These are phyloP conservation scores for Rostratula benghalensis DNA, from an alignment of 2,113 vertebrate species.

Conservation along the genomic window DNA sequence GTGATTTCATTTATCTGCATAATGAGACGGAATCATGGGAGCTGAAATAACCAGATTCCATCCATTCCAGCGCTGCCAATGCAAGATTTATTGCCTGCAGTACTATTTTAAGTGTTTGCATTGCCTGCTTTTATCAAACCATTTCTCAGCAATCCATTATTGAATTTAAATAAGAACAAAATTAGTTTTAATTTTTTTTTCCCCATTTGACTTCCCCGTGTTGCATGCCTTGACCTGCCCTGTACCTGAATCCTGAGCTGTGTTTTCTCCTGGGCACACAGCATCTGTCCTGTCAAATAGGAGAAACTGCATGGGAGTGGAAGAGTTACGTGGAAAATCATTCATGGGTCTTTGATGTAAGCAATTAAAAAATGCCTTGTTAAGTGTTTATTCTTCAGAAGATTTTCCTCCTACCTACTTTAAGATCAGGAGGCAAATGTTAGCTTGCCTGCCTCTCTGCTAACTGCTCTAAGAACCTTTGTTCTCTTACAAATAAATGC, in stretches of 20 bases:
- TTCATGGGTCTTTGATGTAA: background rate
- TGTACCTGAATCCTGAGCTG: background rate
- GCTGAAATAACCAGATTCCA: background rate
- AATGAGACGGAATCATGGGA: background rate
- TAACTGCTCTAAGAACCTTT: background rate
- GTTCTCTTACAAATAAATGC: background rate
- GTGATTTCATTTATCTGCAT: background rate
- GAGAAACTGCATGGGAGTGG: background rate
- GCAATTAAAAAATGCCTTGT: background rate
- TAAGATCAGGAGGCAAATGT: background rate
- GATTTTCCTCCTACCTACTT: background rate
- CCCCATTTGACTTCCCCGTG: background rate
- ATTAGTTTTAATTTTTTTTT: background rate
- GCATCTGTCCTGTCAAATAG: background rate
- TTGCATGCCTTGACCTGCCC: background rate
- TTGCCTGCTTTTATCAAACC: background rate
- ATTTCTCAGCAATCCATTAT: background rate
- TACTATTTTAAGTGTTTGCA: background rate
- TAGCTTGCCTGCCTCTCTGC: background rate
- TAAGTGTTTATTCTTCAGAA: background rate
- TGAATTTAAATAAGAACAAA: background rate
- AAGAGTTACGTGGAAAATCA: background rate
- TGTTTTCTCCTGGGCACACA: background rate
- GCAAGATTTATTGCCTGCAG: background rate
- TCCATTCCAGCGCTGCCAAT: conserved; percentile 9